Evolutionary conservation across 2,113 vertebrate genomes (phyloP).

Genomic region (Anser brachyrhynchus): DNA sequence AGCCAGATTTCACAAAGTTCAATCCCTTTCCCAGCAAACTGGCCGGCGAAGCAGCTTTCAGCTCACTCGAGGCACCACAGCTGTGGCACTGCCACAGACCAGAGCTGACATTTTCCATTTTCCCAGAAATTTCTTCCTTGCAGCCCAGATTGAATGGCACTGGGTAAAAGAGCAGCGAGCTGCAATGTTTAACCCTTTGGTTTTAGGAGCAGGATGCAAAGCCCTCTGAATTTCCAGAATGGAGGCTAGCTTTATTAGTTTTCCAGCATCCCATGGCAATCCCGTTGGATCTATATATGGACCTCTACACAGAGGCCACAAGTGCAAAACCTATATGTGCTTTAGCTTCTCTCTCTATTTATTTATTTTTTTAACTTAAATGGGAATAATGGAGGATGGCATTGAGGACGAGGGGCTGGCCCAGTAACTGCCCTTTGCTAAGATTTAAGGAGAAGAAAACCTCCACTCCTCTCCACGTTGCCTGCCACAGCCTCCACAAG

Average conservation of each 20-base stretch:
- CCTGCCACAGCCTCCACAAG: background rate
- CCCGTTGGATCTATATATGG: background rate
- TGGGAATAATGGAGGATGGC: background rate
- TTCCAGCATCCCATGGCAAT: background rate
- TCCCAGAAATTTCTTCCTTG: background rate
- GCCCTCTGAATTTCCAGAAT: constrained; percentile 8
- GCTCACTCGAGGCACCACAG: background rate
- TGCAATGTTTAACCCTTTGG: background rate
- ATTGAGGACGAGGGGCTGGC: background rate
- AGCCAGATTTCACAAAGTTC: background rate
- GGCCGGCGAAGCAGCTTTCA: background rate
- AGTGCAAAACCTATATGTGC: rapidly evolving
- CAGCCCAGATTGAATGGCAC: background rate
- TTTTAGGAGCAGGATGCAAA: background rate
- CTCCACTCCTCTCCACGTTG: background rate
- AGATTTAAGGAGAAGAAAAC: background rate
- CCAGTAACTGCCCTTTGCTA: background rate
- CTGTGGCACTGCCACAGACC: rapidly evolving
- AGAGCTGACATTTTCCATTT: background rate
- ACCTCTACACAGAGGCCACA: rapidly evolving
- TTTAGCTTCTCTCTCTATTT: background rate
- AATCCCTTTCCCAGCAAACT: background rate
- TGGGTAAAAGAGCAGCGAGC: background rate
- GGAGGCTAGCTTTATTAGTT: background rate
- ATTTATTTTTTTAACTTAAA: background rate